Evolutionary conservation across 2,797 vertebrate species (phyloP).

Genomic region (Cichlasoma orientale): DNA sequence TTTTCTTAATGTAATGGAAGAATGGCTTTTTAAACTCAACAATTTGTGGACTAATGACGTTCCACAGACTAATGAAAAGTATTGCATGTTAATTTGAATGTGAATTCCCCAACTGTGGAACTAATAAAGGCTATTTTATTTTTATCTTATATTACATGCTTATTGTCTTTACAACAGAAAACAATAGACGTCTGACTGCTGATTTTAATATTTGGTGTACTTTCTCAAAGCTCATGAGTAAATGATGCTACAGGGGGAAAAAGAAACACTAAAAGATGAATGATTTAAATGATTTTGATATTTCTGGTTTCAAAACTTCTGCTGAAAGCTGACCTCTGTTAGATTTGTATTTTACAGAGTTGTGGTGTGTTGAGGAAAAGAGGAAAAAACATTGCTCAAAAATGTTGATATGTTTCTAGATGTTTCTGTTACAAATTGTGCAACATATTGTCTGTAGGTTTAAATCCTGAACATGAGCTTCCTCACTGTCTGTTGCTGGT

Average conservation of each 20-base stretch:
- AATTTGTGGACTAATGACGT: background rate
- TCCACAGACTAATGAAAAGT: background rate
- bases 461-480: slow-evolving; percentile 82
- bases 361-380: background rate
- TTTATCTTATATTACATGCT: too few relatives aligned
- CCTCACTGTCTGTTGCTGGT: slow-evolving; percentile 89
- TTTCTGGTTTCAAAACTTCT: background rate
- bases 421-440: background rate
- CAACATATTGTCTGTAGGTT: slow-evolving; percentile 70
- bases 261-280: too few relatives aligned
- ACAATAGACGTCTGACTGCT: too few relatives aligned
- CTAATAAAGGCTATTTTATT: too few relatives aligned
- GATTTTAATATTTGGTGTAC: too few relatives aligned
- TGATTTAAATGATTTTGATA: too few relatives aligned
- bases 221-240: too few relatives aligned
- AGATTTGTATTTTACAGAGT: background rate
- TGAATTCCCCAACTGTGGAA: too few relatives aligned
- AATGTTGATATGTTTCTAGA: background rate
- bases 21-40: background rate
- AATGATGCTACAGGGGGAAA: too few relatives aligned
- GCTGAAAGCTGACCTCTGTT: background rate
- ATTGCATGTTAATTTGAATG: too few relatives aligned
- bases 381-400: background rate
- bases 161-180: too few relatives aligned
- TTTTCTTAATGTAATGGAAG: background rate